These are phyloP conservation scores for Laspeyria flexula DNA, from an alignment of 2,888 invertebrate genomes.

Conservation along the genomic window DNA sequence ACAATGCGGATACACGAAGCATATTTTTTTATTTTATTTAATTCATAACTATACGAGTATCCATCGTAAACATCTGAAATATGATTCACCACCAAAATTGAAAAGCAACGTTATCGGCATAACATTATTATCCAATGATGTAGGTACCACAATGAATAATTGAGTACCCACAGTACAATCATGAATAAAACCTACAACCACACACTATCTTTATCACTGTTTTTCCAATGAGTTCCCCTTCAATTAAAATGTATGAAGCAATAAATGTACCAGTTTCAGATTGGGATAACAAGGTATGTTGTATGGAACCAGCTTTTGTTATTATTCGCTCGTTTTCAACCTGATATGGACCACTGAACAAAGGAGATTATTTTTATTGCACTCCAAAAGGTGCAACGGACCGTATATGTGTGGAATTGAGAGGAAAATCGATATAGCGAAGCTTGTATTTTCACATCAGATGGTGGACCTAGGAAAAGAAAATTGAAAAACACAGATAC, in stretches of 20 bases:
- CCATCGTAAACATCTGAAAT: too few relatives aligned
- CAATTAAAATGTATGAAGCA: constrained; percentile 57
- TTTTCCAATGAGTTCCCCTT: constrained; percentile 15
- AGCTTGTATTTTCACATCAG: constrained; percentile 43
- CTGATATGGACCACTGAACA: constrained; percentile 67
- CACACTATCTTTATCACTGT: neutral
- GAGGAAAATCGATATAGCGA: constrained; percentile 65
- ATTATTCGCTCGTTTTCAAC: constrained; percentile 63
- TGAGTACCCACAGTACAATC: neutral
- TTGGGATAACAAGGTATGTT: constrained; percentile 67
- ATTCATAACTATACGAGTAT: too few relatives aligned
- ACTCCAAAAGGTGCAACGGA: constrained; percentile 75
- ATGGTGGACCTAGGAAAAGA: constrained; percentile 40
- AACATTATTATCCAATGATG: neutral
- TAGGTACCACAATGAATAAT: neutral
- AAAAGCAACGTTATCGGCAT: too few relatives aligned
- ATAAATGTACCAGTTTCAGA: constrained; percentile 60
- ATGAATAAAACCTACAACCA: neutral
- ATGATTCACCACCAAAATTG: too few relatives aligned
- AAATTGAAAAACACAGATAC: constrained; percentile 26
- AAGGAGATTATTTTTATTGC: constrained; percentile 84
- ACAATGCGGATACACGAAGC: too few relatives aligned
- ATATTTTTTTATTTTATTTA: too few relatives aligned
- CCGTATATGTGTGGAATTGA: constrained; percentile 75
- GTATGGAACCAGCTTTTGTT: constrained; percentile 60